Evolutionary conservation across 2,113 vertebrate species (phyloP).

Genomic region (Protobothrops mucrosquamatus): DNA sequence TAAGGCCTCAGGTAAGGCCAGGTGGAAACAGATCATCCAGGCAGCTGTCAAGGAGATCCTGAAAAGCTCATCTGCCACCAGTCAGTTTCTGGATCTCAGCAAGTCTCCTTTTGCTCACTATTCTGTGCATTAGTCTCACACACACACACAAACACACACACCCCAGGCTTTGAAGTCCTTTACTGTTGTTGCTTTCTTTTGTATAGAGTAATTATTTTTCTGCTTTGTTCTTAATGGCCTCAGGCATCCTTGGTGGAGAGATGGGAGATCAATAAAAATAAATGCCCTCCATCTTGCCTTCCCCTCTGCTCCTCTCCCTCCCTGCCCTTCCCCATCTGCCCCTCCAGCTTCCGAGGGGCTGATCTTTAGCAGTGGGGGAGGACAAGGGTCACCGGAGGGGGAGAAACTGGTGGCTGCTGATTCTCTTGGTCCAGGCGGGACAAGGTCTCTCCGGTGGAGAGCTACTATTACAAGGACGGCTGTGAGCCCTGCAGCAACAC

Average conservation of each 20-base stretch:
- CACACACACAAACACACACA: not conserved
- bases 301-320: not conserved
- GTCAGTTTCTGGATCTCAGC: not conserved
- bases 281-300: not conserved
- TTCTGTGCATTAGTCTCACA: not conserved
- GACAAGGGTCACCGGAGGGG: not conserved
- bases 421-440: constrained; percentile 65
- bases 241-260: not conserved
- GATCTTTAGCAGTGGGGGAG: not conserved
- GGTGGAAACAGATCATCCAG: not conserved
- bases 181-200: not conserved
- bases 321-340: not conserved
- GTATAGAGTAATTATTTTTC: not conserved
- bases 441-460: constrained; percentile 71
- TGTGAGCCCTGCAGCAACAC: constrained; percentile 73
- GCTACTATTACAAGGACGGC: constrained; percentile 81
- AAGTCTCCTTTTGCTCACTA: not conserved
- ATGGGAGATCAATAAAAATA: not conserved
- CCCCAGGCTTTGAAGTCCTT: not conserved
- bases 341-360: not conserved
- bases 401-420: not conserved
- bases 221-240: not conserved
- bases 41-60: not conserved
- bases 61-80: not conserved
- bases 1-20: constrained; percentile 33